A percentile compares a stretch with the other conserved stretches of the same genome.
Conservation (phyloP, 2,888 invertebrate species). For the Athetis lepigone region DNA sequence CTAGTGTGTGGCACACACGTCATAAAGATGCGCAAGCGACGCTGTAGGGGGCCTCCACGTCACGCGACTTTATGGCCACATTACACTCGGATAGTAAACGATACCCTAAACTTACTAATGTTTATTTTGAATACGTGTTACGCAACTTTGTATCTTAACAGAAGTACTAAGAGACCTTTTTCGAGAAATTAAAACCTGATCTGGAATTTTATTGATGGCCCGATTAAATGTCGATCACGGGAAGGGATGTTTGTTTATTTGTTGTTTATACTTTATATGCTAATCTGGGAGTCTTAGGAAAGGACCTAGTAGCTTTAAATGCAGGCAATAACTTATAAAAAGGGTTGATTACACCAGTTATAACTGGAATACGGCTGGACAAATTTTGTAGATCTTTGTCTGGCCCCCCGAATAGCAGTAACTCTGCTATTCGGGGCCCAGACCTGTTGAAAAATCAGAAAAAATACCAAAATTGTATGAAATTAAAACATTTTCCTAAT, state of each 20-base stretch:
- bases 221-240: conserved; percentile 56
- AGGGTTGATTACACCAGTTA: too few species aligned
- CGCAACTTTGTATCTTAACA: conserved; percentile 22
- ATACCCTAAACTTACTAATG: conserved; percentile 63
- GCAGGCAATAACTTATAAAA: not conserved
- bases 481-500: too few species aligned
- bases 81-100: conserved; percentile 70
- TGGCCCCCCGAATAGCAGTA: too few species aligned
- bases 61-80: conserved; percentile 77
- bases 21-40: conserved; percentile 71
- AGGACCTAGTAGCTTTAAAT: not conserved
- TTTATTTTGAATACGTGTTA: conserved; percentile 15
- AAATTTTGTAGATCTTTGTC: too few species aligned
- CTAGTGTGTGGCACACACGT: conserved; percentile 36
- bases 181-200: not conserved
- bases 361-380: too few species aligned
- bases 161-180: not conserved
- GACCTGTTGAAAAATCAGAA: too few species aligned
- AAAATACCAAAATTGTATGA: too few species aligned
- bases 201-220: conserved; percentile 42
- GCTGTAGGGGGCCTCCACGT: conserved; percentile 71
- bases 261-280: conserved; percentile 29
- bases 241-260: conserved; percentile 24
- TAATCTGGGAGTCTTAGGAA: conserved; percentile 12
- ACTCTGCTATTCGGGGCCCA: too few species aligned